Percentiles rank a stretch among this genome's conserved stretches.
Evolutionary conservation across 2,888 invertebrate genomes (phyloP).

Genomic region (Strigamia maritima): DNA sequence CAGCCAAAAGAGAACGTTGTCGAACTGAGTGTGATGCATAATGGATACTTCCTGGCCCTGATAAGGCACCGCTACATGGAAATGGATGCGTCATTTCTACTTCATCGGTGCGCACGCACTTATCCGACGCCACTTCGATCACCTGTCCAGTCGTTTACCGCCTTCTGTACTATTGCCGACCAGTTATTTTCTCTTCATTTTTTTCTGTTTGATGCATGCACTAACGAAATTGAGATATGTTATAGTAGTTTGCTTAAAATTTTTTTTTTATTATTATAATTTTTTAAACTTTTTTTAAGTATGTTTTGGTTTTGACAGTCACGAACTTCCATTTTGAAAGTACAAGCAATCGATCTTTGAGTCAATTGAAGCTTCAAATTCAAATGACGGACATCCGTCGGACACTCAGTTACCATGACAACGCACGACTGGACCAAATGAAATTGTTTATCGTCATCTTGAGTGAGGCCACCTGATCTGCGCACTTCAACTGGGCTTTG

Average conservation of each 20-base stretch:
- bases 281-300: background rate
- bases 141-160: constrained; percentile 13
- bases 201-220: background rate
- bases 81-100: constrained; percentile 19
- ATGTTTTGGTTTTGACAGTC: background rate
- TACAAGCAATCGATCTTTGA: constrained; percentile 2
- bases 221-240: background rate
- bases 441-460: constrained; percentile 27
- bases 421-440: constrained; percentile 27
- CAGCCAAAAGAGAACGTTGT: background rate
- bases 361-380: constrained; percentile 24
- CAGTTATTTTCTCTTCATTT: background rate
- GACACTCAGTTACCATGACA: background rate
- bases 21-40: constrained; percentile 17
- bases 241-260: background rate
- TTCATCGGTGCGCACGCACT: constrained; percentile 13
- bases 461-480: constrained; percentile 29
- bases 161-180: background rate
- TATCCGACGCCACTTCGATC: constrained; percentile 6
- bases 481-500: constrained; percentile 27
- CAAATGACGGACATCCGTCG: constrained; percentile 29
- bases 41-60: constrained; percentile 26
- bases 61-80: constrained; percentile 9
- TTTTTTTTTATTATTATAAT: background rate
- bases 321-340: background rate